Base-by-base conservation (phyloP, 35 echinoderm and acorn worm species). In the Heliocidaris erythrogramma region DNA sequence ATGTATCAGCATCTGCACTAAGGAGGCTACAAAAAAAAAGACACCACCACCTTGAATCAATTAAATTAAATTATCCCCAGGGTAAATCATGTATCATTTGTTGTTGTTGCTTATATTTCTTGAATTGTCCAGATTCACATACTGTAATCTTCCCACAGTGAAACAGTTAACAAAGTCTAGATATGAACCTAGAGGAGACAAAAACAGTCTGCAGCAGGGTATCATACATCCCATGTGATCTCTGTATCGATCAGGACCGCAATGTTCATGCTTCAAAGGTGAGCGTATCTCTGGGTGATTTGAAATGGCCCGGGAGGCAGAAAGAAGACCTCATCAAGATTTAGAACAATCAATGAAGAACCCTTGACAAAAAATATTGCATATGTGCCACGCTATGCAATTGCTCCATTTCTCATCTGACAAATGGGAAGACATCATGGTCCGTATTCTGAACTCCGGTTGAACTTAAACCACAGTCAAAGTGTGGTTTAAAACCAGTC, bases 211-310 rank as follows among this genome's bases (percentile, higher is more conserved):
- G 27, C 21, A 78, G 65, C 65, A 4, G 60, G 60, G 65, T 78
- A 78, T 78, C 65, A 78, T 27, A n/a, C 18, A 78, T 78, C 65
- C 65, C 65, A 18, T 27, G 65, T 78, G 65, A 78, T 78, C 65
- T 27, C 65, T 78, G 65, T 78, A 78, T 78, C 65, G 65, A 78
- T 78, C n/a, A 78, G n/a, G 65, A 17, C 65, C 65, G 0, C 14
- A 78, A 78, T 78, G 65, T 24, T 78, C 65, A 78, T 78, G 65
- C 65, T 78, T 78, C 65, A 78, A 78, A 78, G 65, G 65, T 78
- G 65, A 78, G 14, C 65, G 65, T n/a, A 78, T 78, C 65, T 78
- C 65, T 78, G 65, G 65, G 65, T 78, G 65, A 78, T 78, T 69
- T 78, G 2, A 78, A 78, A 78, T 8, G 4, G 65, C 65, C 65